Evolutionary conservation across 2,888 invertebrate species (phyloP).

Genomic region (Fissipunctia ypsillon): DNA sequence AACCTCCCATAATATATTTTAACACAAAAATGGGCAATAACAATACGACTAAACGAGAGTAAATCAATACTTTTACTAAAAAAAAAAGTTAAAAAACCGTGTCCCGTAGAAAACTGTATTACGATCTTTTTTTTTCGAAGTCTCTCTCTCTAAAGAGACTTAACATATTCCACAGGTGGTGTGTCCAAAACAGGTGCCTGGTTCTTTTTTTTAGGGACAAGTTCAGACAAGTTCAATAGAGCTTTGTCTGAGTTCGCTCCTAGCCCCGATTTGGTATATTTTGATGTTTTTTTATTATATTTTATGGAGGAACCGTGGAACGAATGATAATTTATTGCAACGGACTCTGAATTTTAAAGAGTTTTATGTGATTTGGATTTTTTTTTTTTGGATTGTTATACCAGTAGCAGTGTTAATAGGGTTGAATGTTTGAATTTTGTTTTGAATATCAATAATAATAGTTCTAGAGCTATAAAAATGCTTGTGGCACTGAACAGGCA

Average conservation of each 20-base stretch:
- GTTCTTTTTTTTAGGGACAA: slow-evolving; percentile 73
- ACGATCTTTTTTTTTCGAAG: slow-evolving; percentile 62
- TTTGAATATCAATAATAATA: no score
- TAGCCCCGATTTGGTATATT: slow-evolving; percentile 80
- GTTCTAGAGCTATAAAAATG: no score
- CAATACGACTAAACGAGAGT: slow-evolving; percentile 65
- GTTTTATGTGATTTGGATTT: slow-evolving; percentile 59
- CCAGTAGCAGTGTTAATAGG: slow-evolving; percentile 53
- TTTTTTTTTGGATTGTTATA: slow-evolving; percentile 43
- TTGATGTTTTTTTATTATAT: slow-evolving; percentile 69
- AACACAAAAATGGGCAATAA: slow-evolving; percentile 65
- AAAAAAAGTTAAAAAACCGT: slow-evolving; percentile 44
- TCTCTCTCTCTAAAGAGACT: slow-evolving; percentile 59
- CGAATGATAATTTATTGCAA: slow-evolving; percentile 84
- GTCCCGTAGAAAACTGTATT: slow-evolving; percentile 68
- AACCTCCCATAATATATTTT: slow-evolving; percentile 45
- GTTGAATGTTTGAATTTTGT: slow-evolving; percentile 27
- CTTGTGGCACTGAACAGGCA: no score
- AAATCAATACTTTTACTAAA: slow-evolving; percentile 66
- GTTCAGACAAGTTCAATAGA: slow-evolving; percentile 87
- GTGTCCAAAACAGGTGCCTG: slow-evolving; percentile 83
- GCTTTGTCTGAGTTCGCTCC: slow-evolving; percentile 81
- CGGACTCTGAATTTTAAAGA: slow-evolving; percentile 72
- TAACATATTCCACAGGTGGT: slow-evolving; percentile 87
- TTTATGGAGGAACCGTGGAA: slow-evolving; percentile 68